Conservation (phyloP, 2,888 invertebrate species). For the Coenonympha glycerion region DNA sequence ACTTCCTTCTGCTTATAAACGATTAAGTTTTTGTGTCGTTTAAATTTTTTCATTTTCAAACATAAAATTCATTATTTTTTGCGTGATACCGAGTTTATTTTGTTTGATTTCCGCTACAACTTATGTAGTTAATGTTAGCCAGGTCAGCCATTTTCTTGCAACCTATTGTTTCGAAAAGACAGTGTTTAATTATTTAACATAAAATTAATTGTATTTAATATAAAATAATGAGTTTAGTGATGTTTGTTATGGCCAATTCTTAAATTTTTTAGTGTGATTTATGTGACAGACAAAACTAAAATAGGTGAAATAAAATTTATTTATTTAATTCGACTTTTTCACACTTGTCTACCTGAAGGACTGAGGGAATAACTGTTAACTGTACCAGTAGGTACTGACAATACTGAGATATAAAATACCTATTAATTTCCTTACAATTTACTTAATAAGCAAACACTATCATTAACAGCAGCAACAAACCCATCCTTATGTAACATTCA, state of each 20-base stretch:
- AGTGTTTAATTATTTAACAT: no score
- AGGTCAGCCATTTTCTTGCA: neutral
- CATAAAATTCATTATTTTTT: conserved; percentile 13
- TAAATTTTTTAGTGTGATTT: no score
- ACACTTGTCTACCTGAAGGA: no score
- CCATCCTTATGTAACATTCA: conserved; percentile 27
- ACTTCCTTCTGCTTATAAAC: conserved; percentile 67
- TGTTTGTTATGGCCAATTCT: no score
- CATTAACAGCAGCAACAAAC: conserved; percentile 23
- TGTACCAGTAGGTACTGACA: no score
- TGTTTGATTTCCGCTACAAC: neutral
- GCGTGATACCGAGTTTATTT: conserved; percentile 4
- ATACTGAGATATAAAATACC: conserved; percentile 29
- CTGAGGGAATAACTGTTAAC: no score
- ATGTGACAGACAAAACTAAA: no score
- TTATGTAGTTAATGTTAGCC: neutral
- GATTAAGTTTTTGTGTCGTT: conserved; percentile 70
- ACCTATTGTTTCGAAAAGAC: no score
- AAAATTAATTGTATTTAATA: no score
- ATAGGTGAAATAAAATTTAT: no score
- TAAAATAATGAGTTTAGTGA: no score
- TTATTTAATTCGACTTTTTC: no score
- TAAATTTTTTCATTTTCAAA: conserved; percentile 47
- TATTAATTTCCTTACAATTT: conserved; percentile 15
- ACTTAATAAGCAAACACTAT: conserved; percentile 18